phyloP scores from a whole-genome alignment of 2,797 vertebrate genomes.

The Micromesistius poutassou region DNA sequence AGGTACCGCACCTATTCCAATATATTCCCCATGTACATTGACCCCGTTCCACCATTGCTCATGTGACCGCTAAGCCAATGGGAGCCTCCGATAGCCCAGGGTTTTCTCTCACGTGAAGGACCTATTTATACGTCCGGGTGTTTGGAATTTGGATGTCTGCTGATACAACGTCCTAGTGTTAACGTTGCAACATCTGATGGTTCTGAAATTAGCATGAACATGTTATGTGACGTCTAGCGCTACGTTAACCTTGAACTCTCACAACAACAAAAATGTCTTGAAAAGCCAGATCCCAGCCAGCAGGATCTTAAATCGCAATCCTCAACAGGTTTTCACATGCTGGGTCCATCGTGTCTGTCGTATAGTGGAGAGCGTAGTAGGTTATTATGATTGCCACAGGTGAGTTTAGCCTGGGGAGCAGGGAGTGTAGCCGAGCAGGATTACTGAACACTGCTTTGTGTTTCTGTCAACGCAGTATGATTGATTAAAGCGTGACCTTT shows the following conservation, averaged over 20 bases:
- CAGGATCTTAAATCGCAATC: not conserved
- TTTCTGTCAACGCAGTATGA: not conserved
- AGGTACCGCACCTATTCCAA: slow-evolving; percentile 72
- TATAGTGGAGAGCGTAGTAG: not conserved
- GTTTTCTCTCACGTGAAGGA: not conserved
- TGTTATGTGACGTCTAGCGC: not conserved
- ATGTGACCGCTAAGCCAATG: not conserved
- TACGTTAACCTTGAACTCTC: too few relatives aligned
- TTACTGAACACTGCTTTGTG: not conserved
- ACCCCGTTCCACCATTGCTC: not conserved
- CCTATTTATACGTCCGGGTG: not conserved
- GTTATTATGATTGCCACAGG: not conserved
- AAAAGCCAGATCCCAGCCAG: not conserved
- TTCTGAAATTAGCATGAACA: not conserved
- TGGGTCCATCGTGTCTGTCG: not conserved
- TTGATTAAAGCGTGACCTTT: not conserved
- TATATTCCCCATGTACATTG: not conserved
- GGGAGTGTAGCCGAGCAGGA: not conserved
- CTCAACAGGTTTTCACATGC: not conserved
- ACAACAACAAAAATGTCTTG: not conserved
- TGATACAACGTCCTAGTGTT: too few relatives aligned
- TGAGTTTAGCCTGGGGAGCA: not conserved
- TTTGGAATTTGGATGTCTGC: not conserved
- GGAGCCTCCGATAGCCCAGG: too few relatives aligned
- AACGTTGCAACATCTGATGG: not conserved